Evolutionary conservation across 64 coral and sea anemone genomes (phyloP).

Genomic region (Stichodactyla helianthus): DNA sequence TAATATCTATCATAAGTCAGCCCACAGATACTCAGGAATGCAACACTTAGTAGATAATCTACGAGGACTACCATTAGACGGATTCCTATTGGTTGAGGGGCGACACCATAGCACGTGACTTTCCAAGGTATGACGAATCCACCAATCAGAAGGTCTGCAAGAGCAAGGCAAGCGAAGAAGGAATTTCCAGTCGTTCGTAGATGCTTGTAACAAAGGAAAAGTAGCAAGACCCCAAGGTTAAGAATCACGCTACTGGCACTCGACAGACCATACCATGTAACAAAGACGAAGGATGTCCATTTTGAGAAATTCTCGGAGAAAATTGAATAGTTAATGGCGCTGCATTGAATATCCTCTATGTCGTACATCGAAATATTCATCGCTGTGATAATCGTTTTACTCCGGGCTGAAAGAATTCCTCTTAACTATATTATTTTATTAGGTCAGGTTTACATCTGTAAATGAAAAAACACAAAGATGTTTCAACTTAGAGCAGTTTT

Average conservation of each 20-base stretch:
- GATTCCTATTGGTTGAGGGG: slow-evolving; percentile 5
- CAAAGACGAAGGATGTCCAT: not conserved
- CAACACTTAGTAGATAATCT: slow-evolving; percentile 16
- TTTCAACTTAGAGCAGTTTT: no score
- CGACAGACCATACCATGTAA: not conserved
- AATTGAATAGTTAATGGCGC: not conserved
- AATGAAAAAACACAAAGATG: no score
- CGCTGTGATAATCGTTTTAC: no score
- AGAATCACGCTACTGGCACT: not conserved
- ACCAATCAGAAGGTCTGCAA: slow-evolving; percentile 37
- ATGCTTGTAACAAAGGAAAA: slow-evolving; percentile 17
- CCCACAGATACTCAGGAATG: slow-evolving; percentile 37
- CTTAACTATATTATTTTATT: no score
- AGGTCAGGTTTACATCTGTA: no score
- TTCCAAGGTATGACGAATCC: slow-evolving; percentile 36
- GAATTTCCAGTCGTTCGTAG: slow-evolving; percentile 22
- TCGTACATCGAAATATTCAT: not conserved
- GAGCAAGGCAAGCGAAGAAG: slow-evolving; percentile 20
- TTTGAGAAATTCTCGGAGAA: not conserved
- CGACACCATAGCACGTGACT: not conserved
- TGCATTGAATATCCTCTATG: not conserved
- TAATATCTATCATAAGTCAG: slow-evolving; percentile 32
- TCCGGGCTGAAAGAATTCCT: not conserved
- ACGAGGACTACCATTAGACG: not conserved
- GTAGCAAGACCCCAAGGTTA: slow-evolving; percentile 11